A percentile compares a stretch with the other conserved stretches of the same genome.
These are phyloP conservation scores for Philereme vetulata DNA, from an alignment of 2,888 invertebrate genomes.

Conservation along the genomic window DNA sequence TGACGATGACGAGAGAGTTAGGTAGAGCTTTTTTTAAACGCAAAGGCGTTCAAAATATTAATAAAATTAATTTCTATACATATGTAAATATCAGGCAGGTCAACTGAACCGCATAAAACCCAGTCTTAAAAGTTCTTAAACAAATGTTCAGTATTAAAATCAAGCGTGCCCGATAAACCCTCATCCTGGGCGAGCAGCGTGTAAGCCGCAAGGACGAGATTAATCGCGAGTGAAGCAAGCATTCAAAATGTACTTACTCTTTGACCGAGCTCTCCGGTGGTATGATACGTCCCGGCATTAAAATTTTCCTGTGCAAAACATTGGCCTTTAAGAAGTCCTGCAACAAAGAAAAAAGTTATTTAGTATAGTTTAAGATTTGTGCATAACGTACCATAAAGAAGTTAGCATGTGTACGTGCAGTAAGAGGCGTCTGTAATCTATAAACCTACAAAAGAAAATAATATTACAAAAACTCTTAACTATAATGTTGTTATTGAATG, in stretches of 20 bases:
- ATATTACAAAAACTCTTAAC: too few relatives aligned
- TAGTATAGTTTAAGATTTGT: background rate
- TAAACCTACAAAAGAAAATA: too few relatives aligned
- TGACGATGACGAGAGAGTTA: background rate
- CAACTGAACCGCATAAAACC: slow-evolving; percentile 1
- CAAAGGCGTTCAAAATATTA: background rate
- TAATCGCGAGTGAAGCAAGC: slow-evolving; percentile 53
- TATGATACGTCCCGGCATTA: slow-evolving; percentile 70
- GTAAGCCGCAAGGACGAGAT: slow-evolving; percentile 38
- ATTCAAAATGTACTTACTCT: slow-evolving; percentile 63
- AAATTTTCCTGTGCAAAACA: slow-evolving; percentile 69
- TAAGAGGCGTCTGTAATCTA: too few relatives aligned
- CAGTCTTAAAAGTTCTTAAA: slow-evolving; percentile 7
- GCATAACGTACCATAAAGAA: too few relatives aligned
- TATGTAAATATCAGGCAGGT: background rate
- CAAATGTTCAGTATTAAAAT: slow-evolving; percentile 18
- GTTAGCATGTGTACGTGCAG: too few relatives aligned
- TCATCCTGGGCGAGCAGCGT: slow-evolving; percentile 51
- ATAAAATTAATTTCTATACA: too few relatives aligned
- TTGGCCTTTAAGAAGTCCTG: slow-evolving; percentile 67
- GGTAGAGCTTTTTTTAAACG: background rate
- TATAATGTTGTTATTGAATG: too few relatives aligned
- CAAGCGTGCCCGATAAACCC: slow-evolving; percentile 43
- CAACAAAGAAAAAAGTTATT: slow-evolving; percentile 53
- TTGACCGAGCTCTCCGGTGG: slow-evolving; percentile 66